These are phyloP conservation scores for Hypomesus transpacificus DNA, from an alignment of 2,113 vertebrate species.

Conservation along the genomic window DNA sequence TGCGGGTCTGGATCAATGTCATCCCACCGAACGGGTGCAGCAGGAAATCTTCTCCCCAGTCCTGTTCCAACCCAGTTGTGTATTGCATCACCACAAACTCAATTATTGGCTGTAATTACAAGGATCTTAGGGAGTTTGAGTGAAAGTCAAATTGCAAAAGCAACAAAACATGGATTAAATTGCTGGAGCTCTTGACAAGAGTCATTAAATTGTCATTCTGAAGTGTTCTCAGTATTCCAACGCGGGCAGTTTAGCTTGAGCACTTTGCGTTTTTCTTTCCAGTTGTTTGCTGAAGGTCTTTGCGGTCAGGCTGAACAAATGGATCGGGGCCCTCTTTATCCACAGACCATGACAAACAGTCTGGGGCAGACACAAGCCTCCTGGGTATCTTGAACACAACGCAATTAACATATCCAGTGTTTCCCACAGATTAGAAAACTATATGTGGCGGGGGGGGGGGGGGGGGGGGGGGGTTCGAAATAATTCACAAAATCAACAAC, in stretches of 20 bases:
- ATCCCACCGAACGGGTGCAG: slow-evolving; percentile 55
- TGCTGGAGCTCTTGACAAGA: slow-evolving; percentile 74
- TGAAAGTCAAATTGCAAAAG: slow-evolving; percentile 68
- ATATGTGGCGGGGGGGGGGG: too few species aligned
- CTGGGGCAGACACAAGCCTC: neutral
- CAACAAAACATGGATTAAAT: slow-evolving; percentile 77
- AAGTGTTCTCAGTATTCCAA: slow-evolving; percentile 71
- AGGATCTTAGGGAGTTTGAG: slow-evolving; percentile 69
- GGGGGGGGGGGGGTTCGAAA: too few species aligned
- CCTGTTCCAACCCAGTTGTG: slow-evolving; percentile 44
- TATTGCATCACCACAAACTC: slow-evolving; percentile 60
- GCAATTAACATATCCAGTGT: slow-evolving; percentile 41
- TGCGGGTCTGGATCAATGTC: slow-evolving; percentile 69
- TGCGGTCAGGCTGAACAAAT: slow-evolving; percentile 48
- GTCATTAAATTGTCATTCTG: slow-evolving; percentile 80
- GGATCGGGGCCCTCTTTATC: slow-evolving; percentile 30
- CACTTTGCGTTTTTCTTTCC: slow-evolving; percentile 56
- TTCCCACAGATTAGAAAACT: too few species aligned
- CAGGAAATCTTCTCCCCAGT: slow-evolving; percentile 46
- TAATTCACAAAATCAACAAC: too few species aligned
- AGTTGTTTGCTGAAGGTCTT: slow-evolving; percentile 70
- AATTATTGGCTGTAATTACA: slow-evolving; percentile 71
- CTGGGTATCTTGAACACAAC: slow-evolving; percentile 14
- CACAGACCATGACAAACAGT: slow-evolving; percentile 73
- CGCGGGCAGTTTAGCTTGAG: slow-evolving; percentile 62